Conservation (phyloP, 1,140 invertebrate species). For the Asobara japonica region DNA sequence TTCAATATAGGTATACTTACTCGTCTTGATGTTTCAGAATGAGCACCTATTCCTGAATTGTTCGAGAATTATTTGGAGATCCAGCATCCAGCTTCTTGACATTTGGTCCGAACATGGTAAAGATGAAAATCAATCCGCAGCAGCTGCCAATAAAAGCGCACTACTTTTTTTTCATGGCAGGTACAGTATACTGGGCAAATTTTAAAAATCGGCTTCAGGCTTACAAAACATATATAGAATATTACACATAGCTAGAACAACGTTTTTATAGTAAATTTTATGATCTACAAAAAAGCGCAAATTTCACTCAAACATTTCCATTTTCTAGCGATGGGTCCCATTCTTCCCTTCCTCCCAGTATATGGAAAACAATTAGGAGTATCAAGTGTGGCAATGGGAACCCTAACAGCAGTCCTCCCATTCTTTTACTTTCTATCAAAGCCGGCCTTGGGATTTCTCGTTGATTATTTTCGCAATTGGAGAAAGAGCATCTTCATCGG, state of each 20-base stretch:
- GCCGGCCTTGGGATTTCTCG: slow-evolving; percentile 76
- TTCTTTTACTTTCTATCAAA: slow-evolving; percentile 78
- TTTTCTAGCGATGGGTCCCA: slow-evolving; percentile 77
- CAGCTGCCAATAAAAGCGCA: slow-evolving; percentile 82
- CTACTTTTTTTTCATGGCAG: slow-evolving; percentile 84
- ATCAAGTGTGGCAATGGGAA: slow-evolving; percentile 77
- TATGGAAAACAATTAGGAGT: slow-evolving; percentile 80
- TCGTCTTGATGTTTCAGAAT: too few relatives aligned
- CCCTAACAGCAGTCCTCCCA: slow-evolving; percentile 75
- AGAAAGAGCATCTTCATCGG: slow-evolving; percentile 77
- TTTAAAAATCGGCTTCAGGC: too few relatives aligned
- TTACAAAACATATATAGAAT: too few relatives aligned
- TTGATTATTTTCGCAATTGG: slow-evolving; percentile 72
- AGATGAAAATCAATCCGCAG: slow-evolving; percentile 60
- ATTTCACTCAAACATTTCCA: slow-evolving; percentile 10
- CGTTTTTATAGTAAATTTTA: too few relatives aligned
- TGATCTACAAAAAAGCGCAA: too few relatives aligned
- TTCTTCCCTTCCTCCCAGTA: slow-evolving; percentile 78
- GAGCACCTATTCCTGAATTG: too few relatives aligned
- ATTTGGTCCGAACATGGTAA: not conserved
- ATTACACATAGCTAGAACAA: too few relatives aligned
- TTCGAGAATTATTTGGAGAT: not conserved
- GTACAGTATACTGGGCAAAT: too few relatives aligned
- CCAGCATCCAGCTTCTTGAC: not conserved
- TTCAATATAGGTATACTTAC: too few relatives aligned